Evolutionary conservation across 2,113 vertebrate genomes (phyloP), one percentile per base, ranked within the genome.

Genomic region (Hystrix brachyura): DNA sequence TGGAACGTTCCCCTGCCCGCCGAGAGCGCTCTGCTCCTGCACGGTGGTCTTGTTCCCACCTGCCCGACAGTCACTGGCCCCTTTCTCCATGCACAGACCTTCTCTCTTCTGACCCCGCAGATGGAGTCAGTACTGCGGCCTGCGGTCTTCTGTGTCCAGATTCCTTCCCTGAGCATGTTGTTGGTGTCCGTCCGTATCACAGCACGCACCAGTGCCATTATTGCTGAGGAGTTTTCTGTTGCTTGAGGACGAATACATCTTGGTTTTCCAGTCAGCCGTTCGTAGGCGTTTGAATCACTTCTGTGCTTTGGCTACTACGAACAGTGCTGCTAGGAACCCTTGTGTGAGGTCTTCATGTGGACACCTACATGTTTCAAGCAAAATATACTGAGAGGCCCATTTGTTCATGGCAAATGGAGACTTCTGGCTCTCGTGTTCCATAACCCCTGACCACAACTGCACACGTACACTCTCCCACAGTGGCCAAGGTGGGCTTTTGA

Each of bases 41-140:
- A 3, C 69, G 38, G n/a, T 19, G 7, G n/a, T n/a, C 69, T 38
- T n/a, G 74, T 14, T 62, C 34, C 43, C 7, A 1, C 87, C 53
- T 8, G 5, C 57, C 65, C 53, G 62, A 53, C 64, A 67, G 60
- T 53, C 38, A 62, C 60, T n/a, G 86, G 84, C 83, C 76, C n/a
- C 64, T 87, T 71, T 65, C 32, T 93, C 92, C 88, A 83, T 53
- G n/a, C 51, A 80, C 43, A 95, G 74, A 79, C 72, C 18, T 81
- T 72, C 76, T 55, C 92, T 90, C 83, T 65, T 74, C 92, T 76
- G 55, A 90, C 57, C 51, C 64, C 86, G 87, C 17, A 23, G 65
- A 87, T 67, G 87, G 90, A 95, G 79, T 84, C 85, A 62, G 79
- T 67, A 91, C 32, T 57, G 43, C 12, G 67, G 72, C 87, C 48